Evolutionary conservation across 2,797 vertebrate species (phyloP), one percentile per base, ranked within the genome.

Genomic region (Anguilla pacifica): DNA sequence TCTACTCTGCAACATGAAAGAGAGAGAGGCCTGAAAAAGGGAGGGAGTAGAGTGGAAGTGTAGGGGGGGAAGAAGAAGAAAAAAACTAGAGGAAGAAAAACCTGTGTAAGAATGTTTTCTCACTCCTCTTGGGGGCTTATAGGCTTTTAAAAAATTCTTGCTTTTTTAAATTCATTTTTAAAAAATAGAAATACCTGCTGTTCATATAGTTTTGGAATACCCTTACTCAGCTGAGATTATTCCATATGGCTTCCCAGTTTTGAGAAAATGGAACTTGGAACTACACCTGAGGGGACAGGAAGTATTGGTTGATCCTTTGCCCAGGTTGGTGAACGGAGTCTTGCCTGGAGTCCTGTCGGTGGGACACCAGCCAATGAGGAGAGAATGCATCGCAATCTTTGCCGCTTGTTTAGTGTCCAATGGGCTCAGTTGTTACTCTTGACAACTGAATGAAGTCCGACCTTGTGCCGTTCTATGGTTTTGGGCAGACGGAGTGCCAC

Each of bases 171-270:
- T 31, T 74, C 4, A 13, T 28, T 15, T 11, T 74, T n/a, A 72
- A 39, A 77, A 88, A 70, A 25, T n/a, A 72, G 55, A 77, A 88
- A 70, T 11, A 11, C n/a, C 85, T 85, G 85, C 61, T 39, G 46
- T 84, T 82, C 17, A 19, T 64, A 87, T 57, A 35, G 19, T n/a
- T n/a, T 7, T 85, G 74, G n/a, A 79, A 82, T 88, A 64, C 43
- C n/a, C 53, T 46, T 64, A 39, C 49, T 53, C 46, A 53, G 84
- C 70, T 85, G 87, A 5, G 49, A 46, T 35, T 28, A 22, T 51
- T 82, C 79, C 79, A 82, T 7, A 51, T 51, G 6, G 67, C 31
- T 11, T 1, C 55, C 57, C 82, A 17, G 57, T 53, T 43, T 49
- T 10, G 39, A n/a, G 31, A n/a, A n/a, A 31, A 74, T 9, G 55